These are phyloP conservation scores for Boulengeromyrus knoepffleri DNA, from an alignment of 2,113 vertebrate species.

Conservation along the genomic window DNA sequence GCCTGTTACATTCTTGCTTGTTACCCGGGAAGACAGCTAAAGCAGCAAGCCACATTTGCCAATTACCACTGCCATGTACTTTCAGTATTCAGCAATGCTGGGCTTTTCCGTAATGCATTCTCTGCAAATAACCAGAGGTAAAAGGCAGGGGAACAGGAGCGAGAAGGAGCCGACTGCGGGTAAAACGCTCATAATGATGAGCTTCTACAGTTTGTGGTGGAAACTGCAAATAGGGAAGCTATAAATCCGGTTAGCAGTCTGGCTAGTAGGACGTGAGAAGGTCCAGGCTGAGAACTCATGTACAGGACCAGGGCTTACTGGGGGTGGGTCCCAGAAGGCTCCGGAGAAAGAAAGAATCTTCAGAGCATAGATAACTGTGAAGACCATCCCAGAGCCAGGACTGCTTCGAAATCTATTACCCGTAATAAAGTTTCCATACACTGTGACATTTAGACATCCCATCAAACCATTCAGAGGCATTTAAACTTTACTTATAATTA, in stretches of 20 bases:
- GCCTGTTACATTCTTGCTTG: not conserved
- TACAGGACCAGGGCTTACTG: not conserved
- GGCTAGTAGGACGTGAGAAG: not conserved
- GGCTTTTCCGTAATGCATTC: not conserved
- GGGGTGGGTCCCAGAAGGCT: not conserved
- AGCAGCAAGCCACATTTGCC: not conserved
- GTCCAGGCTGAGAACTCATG: not conserved
- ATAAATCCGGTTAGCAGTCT: not conserved
- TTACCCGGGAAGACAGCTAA: not conserved
- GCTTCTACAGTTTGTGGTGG: not conserved
- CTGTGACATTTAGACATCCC: not conserved
- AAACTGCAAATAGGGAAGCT: not conserved
- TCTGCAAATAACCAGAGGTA: not conserved
- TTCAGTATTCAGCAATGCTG: not conserved
- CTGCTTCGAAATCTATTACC: not conserved
- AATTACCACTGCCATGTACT: not conserved
- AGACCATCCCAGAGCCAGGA: not conserved
- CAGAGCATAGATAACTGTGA: not conserved
- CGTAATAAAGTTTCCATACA: not conserved
- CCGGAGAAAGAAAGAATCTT: not conserved
- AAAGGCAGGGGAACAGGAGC: not conserved
- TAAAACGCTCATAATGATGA: not conserved
- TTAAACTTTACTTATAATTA: slow-evolving; percentile 6
- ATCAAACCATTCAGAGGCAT: not conserved
- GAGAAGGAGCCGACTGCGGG: not conserved